Evolutionary conservation across 2,113 vertebrate species (phyloP).

Genomic region (Albula glossodonta): DNA sequence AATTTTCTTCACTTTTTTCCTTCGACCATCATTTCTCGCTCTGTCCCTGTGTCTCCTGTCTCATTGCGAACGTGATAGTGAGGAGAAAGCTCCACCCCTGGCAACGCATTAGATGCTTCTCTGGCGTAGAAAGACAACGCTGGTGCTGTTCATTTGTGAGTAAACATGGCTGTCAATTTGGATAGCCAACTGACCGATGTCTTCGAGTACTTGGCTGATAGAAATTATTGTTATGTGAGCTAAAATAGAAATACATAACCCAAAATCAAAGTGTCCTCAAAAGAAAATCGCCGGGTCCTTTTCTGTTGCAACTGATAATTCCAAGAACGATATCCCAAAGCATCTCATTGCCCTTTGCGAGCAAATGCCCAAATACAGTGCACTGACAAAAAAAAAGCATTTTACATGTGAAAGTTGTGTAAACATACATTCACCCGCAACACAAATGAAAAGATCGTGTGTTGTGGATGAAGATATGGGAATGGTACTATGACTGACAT

Average conservation of each 20-base stretch:
- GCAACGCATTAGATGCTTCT: constrained; percentile 12
- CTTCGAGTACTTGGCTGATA: not conserved
- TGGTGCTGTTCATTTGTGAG: not conserved
- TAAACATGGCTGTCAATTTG: not conserved
- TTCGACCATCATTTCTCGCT: constrained; percentile 16
- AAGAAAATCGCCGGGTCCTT: too few species aligned
- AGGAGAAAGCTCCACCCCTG: constrained; percentile 47
- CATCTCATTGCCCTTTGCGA: too few species aligned
- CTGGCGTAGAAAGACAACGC: not conserved
- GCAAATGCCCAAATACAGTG: too few species aligned
- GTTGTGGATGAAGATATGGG: too few species aligned
- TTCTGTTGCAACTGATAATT: too few species aligned
- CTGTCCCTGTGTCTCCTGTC: constrained; percentile 15
- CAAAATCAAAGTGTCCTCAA: too few species aligned
- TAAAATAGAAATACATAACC: too few species aligned
- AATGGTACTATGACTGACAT: too few species aligned
- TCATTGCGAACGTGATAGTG: not conserved
- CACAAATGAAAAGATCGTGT: too few species aligned
- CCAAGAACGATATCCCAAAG: too few species aligned
- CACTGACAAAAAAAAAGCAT: not conserved
- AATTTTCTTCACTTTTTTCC: constrained; percentile 12
- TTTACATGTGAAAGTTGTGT: too few species aligned
- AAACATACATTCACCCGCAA: not conserved
- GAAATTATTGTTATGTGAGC: too few species aligned
- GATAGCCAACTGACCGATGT: not conserved